phyloP scores from a whole-genome alignment of 2,113 vertebrate genomes.

The Mustelus asterias region DNA sequence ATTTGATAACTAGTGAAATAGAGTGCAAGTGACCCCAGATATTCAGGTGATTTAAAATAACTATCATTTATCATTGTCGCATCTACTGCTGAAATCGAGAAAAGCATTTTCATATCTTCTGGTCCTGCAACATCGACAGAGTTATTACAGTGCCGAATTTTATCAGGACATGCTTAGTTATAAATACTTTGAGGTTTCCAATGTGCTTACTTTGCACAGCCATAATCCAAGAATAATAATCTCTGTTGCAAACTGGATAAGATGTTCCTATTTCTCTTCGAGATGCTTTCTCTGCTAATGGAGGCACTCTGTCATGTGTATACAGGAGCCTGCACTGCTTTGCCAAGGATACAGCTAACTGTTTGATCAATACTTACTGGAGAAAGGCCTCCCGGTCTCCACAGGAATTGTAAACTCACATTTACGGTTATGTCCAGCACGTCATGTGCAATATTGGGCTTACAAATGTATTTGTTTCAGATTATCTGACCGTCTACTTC shows the following conservation, averaged over 20 bases:
- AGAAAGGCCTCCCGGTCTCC: neutral
- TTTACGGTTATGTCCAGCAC: neutral
- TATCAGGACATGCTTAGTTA: neutral
- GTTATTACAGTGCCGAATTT: neutral
- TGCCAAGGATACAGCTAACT: too few relatives aligned
- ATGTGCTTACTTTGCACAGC: neutral
- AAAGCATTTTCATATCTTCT: neutral
- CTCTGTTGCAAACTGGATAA: neutral
- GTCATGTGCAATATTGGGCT: neutral
- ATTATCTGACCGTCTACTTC: neutral
- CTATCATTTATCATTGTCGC: neutral
- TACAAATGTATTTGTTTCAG: neutral
- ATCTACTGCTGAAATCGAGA: neutral
- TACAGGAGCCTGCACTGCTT: neutral
- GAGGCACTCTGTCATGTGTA: neutral
- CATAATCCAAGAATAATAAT: constrained; percentile 13
- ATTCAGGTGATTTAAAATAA: neutral
- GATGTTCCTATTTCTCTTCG: neutral
- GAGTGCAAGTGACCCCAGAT: neutral
- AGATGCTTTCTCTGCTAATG: neutral
- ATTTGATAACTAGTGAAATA: neutral
- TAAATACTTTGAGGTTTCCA: neutral
- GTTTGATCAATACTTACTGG: neutral
- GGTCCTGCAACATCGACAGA: neutral
- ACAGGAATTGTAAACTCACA: neutral